phyloP scores from a whole-genome alignment of 2,888 invertebrate genomes.

The Anticlea derivata region DNA sequence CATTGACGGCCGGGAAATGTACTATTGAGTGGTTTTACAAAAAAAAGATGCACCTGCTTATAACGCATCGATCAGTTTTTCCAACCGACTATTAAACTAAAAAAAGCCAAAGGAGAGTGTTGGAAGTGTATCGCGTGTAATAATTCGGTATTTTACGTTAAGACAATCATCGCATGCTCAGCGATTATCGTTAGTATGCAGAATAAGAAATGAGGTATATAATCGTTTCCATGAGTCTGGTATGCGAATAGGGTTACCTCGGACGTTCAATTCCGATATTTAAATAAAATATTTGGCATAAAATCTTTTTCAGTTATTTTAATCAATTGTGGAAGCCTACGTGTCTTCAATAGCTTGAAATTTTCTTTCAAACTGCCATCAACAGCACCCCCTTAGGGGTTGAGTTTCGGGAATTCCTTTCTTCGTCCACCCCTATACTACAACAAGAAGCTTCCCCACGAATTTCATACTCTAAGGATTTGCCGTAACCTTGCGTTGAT shows the following conservation, averaged over 20 bases:
- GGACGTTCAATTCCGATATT: conserved; percentile 3
- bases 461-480: too few species aligned
- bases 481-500: too few species aligned
- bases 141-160: conserved; percentile 69
- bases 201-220: conserved; percentile 67
- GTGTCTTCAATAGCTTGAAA: too few species aligned
- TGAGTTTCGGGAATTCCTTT: too few species aligned
- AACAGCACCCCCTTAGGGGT: too few species aligned
- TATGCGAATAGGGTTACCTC: conserved; percentile 43
- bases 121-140: conserved; percentile 66
- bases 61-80: conserved; percentile 48
- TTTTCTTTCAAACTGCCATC: too few species aligned
- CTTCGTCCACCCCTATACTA: too few species aligned
- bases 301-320: too few species aligned
- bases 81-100: conserved; percentile 50
- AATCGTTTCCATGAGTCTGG: conserved; percentile 69
- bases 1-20: conserved; percentile 15
- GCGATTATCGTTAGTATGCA: conserved; percentile 65
- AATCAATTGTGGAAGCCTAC: too few species aligned
- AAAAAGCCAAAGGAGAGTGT: conserved; percentile 57
- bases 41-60: conserved; percentile 24
- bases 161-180: conserved; percentile 69
- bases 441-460: too few species aligned
- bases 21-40: background rate
- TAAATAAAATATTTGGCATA: too few species aligned